Evolutionary conservation across 2,797 vertebrate genomes (phyloP).

Genomic region (Notolepis coatsorum): DNA sequence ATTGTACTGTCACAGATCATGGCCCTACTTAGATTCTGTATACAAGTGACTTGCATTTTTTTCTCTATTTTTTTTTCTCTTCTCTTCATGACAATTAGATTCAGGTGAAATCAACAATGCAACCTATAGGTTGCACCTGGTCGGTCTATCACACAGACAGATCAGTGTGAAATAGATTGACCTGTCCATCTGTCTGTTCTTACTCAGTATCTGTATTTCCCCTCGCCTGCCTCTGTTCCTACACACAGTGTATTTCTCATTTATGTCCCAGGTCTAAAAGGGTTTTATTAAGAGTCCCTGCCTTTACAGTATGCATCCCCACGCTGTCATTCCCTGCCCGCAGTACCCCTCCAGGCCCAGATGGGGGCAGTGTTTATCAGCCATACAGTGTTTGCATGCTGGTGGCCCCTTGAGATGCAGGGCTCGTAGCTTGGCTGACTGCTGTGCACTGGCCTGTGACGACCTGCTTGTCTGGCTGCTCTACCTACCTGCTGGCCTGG

Average conservation of each 20-base stretch:
- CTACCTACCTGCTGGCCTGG: slow-evolving; percentile 21
- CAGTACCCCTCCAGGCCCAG: slow-evolving; percentile 70
- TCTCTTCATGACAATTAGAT: too few species aligned
- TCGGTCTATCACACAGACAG: too few species aligned
- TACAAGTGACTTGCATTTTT: too few species aligned
- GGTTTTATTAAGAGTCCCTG: background rate
- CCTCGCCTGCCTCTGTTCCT: too few species aligned
- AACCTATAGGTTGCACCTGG: too few species aligned
- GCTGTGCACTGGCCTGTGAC: slow-evolving; percentile 56
- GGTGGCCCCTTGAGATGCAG: slow-evolving; percentile 76
- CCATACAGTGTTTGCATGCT: slow-evolving; percentile 43
- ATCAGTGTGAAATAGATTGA: slow-evolving; percentile 29
- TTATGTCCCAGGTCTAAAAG: too few species aligned
- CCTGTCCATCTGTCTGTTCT: too few species aligned
- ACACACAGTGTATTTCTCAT: background rate
- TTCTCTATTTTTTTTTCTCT: too few species aligned
- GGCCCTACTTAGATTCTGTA: too few species aligned
- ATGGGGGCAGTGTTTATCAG: slow-evolving; percentile 72
- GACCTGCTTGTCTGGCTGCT: slow-evolving; percentile 61
- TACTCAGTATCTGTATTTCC: too few species aligned
- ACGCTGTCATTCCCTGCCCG: slow-evolving; percentile 27
- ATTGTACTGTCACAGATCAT: too few species aligned
- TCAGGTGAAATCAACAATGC: too few species aligned
- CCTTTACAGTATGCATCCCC: slow-evolving; percentile 1
- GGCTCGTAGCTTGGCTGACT: slow-evolving; percentile 65